These are phyloP conservation scores for Rhodeus uyekii DNA, from an alignment of 2,797 vertebrate species.

Conservation along the genomic window DNA sequence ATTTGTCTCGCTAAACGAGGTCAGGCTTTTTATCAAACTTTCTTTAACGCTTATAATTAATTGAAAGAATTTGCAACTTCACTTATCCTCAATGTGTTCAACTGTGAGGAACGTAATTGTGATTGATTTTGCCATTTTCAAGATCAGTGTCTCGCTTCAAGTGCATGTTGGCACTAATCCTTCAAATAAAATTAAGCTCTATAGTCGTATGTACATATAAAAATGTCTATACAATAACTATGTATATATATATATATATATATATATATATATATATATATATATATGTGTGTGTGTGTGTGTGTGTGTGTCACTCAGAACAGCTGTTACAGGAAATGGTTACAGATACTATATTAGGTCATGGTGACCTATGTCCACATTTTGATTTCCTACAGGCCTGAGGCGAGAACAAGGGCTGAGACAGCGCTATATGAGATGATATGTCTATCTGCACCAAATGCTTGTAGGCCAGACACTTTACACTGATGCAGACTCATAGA, in stretches of 20 bases:
- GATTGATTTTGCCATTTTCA: conserved; percentile 32
- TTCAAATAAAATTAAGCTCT: conserved; percentile 17
- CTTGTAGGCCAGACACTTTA: conserved; percentile 7
- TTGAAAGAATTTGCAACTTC: background rate
- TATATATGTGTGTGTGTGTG: no score
- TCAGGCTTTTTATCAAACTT: conserved; percentile 23
- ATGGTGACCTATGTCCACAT: background rate
- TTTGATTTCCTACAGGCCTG: conserved; percentile 14
- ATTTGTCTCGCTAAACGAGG: background rate
- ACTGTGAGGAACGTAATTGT: background rate
- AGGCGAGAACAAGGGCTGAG: background rate
- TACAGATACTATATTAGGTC: conserved; percentile 1
- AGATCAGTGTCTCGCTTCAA: conserved; percentile 16
- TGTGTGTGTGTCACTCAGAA: background rate
- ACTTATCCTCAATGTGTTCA: conserved; percentile 14
- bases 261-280: no score
- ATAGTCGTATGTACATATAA: background rate
- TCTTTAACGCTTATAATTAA: conserved; percentile 1
- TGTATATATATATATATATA: no score
- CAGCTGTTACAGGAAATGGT: conserved; percentile 4
- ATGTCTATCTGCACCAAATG: background rate
- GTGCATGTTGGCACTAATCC: conserved; percentile 14
- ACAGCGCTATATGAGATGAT: conserved; percentile 16
- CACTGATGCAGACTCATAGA: conserved; percentile 20
- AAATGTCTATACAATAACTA: background rate